Base-by-base conservation (phyloP, 2,113 vertebrate genomes). In the Carassius gibelio region DNA sequence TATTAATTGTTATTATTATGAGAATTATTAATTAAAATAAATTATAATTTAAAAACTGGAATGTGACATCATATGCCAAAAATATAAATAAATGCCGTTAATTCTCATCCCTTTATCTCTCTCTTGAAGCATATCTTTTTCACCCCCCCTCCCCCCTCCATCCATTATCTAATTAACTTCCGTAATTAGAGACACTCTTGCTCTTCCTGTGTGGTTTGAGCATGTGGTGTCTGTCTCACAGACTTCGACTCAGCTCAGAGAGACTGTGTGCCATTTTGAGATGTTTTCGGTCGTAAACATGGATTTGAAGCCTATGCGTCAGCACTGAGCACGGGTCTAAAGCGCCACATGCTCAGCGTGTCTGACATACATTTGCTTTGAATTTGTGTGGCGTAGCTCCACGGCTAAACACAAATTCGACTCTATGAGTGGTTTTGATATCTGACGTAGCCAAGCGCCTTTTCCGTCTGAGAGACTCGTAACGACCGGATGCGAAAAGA, bases 91-190 rank as follows among this genome's bases (percentile, higher is more conserved):
- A 26, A 68, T 19, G 2, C 86, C 26, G 75, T 59, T 77, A 13
- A 78, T 11, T 69, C 15, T 69, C 26, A 19, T 83, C 64, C 45
- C 17, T 66, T 21, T 15, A 55, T 5, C n/a, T 85, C 87, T 5
- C 21, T 85, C 87, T 88, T 83, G 87, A 86, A 79, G 21, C 23
- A 38, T 66, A 21, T 83, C 71, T 89, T 69, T 52, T 69, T 81
- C 59, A 64, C 75, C 52, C 62, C 26, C 77, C 50, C 77, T 30
- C 64, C 66, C 57, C n/a, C 17, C 55, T 14, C 45, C 19, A 36
- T 57, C 69, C 48, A 55, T 74, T 82, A 81, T 87, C 50, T 4
- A 42, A 71, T 59, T 79, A 23, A 55, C 50, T 75, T 72, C 5
- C 19, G 13, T 30, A 57, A 48, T 66, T 76, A 84, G 50, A 68